Percentiles rank a stretch among this genome's conserved stretches.
phyloP scores from a whole-genome alignment of 2,797 vertebrate genomes.

The Heteromormyrus szaboi region DNA sequence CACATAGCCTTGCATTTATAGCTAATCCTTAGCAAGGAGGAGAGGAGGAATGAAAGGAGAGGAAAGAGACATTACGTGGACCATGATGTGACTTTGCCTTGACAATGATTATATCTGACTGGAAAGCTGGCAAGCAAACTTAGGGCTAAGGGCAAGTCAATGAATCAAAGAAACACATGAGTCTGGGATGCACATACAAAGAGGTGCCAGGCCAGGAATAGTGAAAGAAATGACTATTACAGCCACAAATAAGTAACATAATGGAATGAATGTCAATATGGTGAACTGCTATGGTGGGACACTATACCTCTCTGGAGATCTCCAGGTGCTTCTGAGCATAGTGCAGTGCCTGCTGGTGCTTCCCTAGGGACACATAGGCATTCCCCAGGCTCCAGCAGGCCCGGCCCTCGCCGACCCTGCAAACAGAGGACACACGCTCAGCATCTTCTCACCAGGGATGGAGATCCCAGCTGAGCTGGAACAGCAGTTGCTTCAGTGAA shows the following conservation, averaged over 20 bases:
- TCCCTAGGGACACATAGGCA: constrained; percentile 82
- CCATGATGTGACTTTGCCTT: not conserved
- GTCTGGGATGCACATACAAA: not conserved
- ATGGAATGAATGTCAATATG: not conserved
- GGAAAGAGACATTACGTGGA: not conserved
- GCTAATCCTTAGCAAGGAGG: not conserved
- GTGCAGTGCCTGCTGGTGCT: constrained; percentile 81
- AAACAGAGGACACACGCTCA: not conserved
- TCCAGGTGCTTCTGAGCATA: constrained; percentile 86
- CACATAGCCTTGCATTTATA: not conserved
- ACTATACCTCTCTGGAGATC: constrained; percentile 84
- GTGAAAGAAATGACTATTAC: not conserved
- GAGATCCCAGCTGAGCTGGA: not conserved
- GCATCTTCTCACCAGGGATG: not conserved
- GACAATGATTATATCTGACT: not conserved
- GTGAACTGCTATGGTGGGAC: not conserved
- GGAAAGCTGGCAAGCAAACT: not conserved
- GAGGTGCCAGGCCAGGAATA: not conserved
- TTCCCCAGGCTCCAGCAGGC: constrained; percentile 97
- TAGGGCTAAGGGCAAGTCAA: constrained; percentile 5
- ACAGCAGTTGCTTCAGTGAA: not conserved
- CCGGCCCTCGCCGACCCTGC: constrained; percentile 89
- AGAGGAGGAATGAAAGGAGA: not conserved
- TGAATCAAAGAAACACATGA: not conserved
- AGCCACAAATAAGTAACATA: not conserved